Evolutionary conservation across 2,888 invertebrate genomes (phyloP).

Genomic region (Griposia aprilina): DNA sequence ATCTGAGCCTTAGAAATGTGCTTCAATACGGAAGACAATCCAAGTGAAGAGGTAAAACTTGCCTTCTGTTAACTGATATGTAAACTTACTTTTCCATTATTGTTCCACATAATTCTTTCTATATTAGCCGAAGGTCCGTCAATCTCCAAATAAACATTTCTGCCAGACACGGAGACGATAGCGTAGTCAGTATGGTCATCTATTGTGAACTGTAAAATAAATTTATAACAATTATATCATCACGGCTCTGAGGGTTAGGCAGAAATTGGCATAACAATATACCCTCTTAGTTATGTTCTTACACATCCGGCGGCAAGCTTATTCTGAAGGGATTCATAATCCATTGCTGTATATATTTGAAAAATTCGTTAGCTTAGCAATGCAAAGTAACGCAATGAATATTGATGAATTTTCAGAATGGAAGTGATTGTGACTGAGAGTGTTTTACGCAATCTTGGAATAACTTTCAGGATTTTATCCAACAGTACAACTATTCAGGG

Average conservation of each 20-base stretch:
- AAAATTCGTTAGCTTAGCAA: not conserved
- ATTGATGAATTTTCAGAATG: slow-evolving; percentile 1
- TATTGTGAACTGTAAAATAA: slow-evolving; percentile 49
- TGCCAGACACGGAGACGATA: slow-evolving; percentile 40
- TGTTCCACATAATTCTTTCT: slow-evolving; percentile 19
- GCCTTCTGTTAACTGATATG: not conserved
- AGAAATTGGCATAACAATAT: not conserved
- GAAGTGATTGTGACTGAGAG: not conserved
- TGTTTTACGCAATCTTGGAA: too few species aligned
- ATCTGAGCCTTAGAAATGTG: not conserved
- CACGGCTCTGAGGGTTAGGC: too few species aligned
- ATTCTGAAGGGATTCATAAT: not conserved
- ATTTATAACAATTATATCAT: not conserved
- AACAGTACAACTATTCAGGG: not conserved
- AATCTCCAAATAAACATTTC: slow-evolving; percentile 32
- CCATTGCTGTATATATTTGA: not conserved
- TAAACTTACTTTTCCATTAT: too few species aligned
- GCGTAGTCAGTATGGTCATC: slow-evolving; percentile 62
- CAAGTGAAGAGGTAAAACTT: not conserved
- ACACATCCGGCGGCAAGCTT: not conserved
- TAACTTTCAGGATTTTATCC: not conserved
- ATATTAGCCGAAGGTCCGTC: slow-evolving; percentile 20
- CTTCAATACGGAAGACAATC: not conserved
- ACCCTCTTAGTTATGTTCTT: not conserved
- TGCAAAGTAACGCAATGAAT: not conserved